Evolutionary conservation across 1,140 invertebrate species (phyloP).

Genomic region (Zaprionus capensis): DNA sequence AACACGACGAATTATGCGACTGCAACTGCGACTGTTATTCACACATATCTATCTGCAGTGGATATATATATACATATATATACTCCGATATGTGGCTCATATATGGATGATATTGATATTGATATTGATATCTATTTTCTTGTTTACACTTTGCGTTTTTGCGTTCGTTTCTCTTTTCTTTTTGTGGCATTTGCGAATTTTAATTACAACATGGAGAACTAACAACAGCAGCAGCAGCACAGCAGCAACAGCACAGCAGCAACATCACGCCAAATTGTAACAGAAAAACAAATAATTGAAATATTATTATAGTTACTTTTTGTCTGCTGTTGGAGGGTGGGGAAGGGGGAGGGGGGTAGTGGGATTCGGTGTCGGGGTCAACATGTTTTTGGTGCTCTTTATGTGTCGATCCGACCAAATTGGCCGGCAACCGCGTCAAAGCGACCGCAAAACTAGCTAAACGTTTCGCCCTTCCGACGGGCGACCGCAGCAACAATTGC

Average conservation of each 20-base stretch:
- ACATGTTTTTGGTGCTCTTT: conserved; percentile 1
- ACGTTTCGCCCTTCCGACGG: conserved; percentile 31
- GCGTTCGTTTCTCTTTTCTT: neutral
- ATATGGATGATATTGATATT: neutral
- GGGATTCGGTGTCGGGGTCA: neutral
- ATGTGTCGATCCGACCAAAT: conserved; percentile 49
- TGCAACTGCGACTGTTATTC: neutral
- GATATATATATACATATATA: neutral
- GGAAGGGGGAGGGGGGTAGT: neutral
- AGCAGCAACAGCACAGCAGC: neutral
- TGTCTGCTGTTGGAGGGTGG: neutral
- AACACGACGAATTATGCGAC: neutral
- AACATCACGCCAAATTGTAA: neutral
- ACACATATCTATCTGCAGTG: neutral
- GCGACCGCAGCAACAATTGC: conserved; percentile 50
- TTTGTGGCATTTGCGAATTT: conserved; percentile 2
- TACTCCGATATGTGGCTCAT: neutral
- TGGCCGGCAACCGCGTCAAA: conserved; percentile 72
- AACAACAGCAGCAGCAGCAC: neutral
- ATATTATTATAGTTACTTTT: conserved; percentile 5
- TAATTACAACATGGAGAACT: conserved; percentile 1
- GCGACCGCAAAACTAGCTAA: conserved; percentile 76
- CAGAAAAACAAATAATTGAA: conserved; percentile 2
- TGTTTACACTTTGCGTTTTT: neutral
- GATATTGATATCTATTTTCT: neutral